These are phyloP conservation scores for Gymnocypris eckloni DNA, from an alignment of 2,797 vertebrate genomes.

Conservation along the genomic window DNA sequence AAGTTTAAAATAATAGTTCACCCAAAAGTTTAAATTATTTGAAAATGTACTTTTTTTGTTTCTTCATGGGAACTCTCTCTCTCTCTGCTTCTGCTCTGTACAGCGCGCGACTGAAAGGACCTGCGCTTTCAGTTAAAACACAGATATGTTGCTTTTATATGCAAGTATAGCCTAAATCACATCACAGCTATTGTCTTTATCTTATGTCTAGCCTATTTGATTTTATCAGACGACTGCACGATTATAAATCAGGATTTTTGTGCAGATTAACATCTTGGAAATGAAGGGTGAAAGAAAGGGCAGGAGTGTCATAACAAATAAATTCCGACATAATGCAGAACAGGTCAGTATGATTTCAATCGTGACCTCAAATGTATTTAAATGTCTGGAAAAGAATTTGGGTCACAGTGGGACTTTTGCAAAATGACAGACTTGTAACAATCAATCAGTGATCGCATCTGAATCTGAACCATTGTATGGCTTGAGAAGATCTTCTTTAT, in stretches of 20 bases:
- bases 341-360: slow-evolving; percentile 5
- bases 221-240: too few relatives aligned
- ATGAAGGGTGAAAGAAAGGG: not conserved
- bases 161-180: too few relatives aligned
- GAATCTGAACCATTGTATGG: not conserved
- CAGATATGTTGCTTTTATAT: too few relatives aligned
- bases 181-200: too few relatives aligned
- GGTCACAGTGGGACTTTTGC: not conserved
- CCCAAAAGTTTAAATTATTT: too few relatives aligned
- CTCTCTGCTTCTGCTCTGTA: too few relatives aligned
- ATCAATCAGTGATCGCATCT: not conserved
- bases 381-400: not conserved
- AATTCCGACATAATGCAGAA: not conserved
- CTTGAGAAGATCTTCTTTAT: not conserved
- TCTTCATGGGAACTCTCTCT: not conserved
- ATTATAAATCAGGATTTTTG: too few relatives aligned
- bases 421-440: not conserved
- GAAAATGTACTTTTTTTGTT: not conserved
- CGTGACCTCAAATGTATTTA: not conserved
- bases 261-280: too few relatives aligned
- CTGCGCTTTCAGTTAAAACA: too few relatives aligned
- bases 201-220: too few relatives aligned
- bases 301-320: not conserved
- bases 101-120: too few relatives aligned
- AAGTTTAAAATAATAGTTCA: too few relatives aligned